Evolutionary conservation across 2,113 vertebrate genomes (phyloP).

Genomic region (Seriola rivoliana): DNA sequence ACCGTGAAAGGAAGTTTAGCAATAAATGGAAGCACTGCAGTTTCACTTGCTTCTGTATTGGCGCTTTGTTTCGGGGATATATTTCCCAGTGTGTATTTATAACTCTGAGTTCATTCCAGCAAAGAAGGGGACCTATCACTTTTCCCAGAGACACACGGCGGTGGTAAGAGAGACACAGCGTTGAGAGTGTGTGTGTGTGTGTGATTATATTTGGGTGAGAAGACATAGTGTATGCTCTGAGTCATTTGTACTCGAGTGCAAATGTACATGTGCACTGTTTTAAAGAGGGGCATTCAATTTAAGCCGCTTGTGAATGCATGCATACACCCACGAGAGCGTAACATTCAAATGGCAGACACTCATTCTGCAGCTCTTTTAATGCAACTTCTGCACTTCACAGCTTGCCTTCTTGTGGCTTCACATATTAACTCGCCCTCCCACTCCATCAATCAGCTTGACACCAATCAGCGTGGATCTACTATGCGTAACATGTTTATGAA

Average conservation of each 20-base stretch:
- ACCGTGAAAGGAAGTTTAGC: slow-evolving; percentile 57
- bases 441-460: slow-evolving; percentile 74
- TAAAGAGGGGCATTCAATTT: slow-evolving; percentile 50
- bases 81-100: slow-evolving; percentile 78
- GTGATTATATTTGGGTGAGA: slow-evolving; percentile 38
- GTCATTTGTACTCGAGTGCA: slow-evolving; percentile 49
- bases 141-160: slow-evolving; percentile 55
- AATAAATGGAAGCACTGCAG: slow-evolving; percentile 63
- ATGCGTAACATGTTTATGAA: slow-evolving; percentile 69
- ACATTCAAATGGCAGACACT: slow-evolving; percentile 17
- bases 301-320: slow-evolving; percentile 19
- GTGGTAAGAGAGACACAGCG: slow-evolving; percentile 13
- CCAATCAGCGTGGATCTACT: slow-evolving; percentile 64
- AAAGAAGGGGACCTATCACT: slow-evolving; percentile 66
- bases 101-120: slow-evolving; percentile 74
- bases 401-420: slow-evolving; percentile 38
- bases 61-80: slow-evolving; percentile 73
- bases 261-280: slow-evolving; percentile 37
- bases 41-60: slow-evolving; percentile 55
- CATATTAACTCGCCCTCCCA: slow-evolving; percentile 64
- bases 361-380: slow-evolving; percentile 30
- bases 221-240: slow-evolving; percentile 26
- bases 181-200: slow-evolving; percentile 37
- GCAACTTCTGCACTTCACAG: slow-evolving; percentile 43
- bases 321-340: slow-evolving; percentile 1